Base-by-base conservation (phyloP, 2,113 vertebrate species). In the Sorex araneus region DNA sequence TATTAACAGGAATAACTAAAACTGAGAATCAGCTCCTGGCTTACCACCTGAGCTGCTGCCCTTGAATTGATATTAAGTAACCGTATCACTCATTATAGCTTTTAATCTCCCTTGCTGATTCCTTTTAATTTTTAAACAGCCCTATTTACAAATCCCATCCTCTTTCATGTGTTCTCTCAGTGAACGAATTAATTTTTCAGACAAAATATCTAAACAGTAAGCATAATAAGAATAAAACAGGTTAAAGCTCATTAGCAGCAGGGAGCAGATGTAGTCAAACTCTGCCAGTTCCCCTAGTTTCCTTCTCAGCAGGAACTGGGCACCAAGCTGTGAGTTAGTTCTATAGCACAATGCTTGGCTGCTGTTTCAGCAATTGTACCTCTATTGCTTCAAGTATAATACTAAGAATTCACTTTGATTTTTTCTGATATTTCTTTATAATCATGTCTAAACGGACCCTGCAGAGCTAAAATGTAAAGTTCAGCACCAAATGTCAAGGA, bases 281-380 rank as follows among this genome's bases (percentile, higher is more conserved):
- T 98, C 98, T 98, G 98, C 98, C 98, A 98, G 99, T 98, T 99
- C 98, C 98, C 97, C 98, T 98, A 98, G 99, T 99, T 99, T 99
- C 98, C 98, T 98, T 98, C 99, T 95, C 99, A 99, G 99, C 98
- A 97, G 98, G 99, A 97, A 93, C 97, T 96, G 98, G 98, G 97
- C 98, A 96, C 98, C 98, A 98, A 98, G 98, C 98, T 98, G 98
- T 95, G 98, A 98, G 80, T 95, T 96, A 96, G 98, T 94, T 98
- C 97, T 97, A 97, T 94, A 94, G 94, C 97, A 98, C 98, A 97
- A 98, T 96, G 97, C 97, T 97, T 96, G 95, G 97, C 98, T 97
- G 98, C 98, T 97, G 97, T 97, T 97, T 97, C 97, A 97, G 97
- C 97, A 98, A 98, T 97, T 97, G 97, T 92, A 97, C 96, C 95